Evolutionary conservation across 1,140 invertebrate species (phyloP), one percentile per base, ranked within the genome.

Genomic region (Drosophila fuyamai): DNA sequence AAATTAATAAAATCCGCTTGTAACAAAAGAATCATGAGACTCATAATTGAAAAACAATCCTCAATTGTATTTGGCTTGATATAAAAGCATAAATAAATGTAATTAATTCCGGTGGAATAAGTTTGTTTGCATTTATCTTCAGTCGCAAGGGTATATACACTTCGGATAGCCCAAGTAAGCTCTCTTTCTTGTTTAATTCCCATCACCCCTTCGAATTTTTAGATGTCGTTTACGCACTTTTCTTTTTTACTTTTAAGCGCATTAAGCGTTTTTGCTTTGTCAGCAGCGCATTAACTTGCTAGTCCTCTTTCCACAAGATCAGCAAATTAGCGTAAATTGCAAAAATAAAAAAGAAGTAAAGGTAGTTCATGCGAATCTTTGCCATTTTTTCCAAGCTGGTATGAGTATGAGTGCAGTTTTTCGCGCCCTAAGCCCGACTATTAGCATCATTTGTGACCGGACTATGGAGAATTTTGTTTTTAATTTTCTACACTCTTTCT

Each of bases 381-480:
- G 16, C 16, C 9, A 12, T 60, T 41, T 63, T 41, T 32, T 36
- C 9, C 5, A 2, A 18, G 40, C 40, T 40, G 29, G 18, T 12
- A 5, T 35, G 14, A 63, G 32, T 38, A 8, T 35, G 10, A 62
- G 32, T 38, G 62, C 41, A 47, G 12, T 66, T 61, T 16, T 43
- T 8, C n/a, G 5, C 13, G 14, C 2, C n/a, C 56, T 9, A 50
- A 59, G 13, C 18, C 29, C n/a, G 23, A 18, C 23, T 68, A 71
- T 70, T 71, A 71, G 67, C 63, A 44, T 70, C 66, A 55, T 68
- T 70, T 70, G 67, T 35, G 67, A 53, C 35, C 43, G 50, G 60
- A 55, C 61, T 16, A 40, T 56, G 43, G 18, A 12, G 9, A 50
- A 71, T 57, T 58, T 71, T 70, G 51, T 58, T 71, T 71, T 71